Evolutionary conservation across 1,140 invertebrate genomes (phyloP), one percentile per base, ranked within the genome.

Genomic region (Drosophila sturtevanti): DNA sequence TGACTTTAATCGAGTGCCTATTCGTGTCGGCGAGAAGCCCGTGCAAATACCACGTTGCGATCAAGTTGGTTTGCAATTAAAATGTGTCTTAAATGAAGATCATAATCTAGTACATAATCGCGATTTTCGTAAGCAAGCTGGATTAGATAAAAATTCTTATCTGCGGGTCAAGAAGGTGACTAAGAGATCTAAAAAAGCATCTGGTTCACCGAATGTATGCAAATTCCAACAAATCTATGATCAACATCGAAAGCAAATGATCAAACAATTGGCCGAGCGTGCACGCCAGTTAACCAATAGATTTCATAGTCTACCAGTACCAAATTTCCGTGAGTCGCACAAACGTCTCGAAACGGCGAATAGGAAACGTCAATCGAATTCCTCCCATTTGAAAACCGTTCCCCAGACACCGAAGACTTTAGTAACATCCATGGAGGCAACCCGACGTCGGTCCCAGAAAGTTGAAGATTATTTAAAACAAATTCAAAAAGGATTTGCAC

Each of bases 251-350:
- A 48, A 37, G 18, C 34, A 62, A 4, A 6, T 64, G 5, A 16
- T 31, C 0, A 35, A 22, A 1, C 34, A 58, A 1, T n/a, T n/a
- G 5, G 9, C 38, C 18, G 4, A 24, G 2, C 44, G 38, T 7
- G 41, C 14, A 1, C 16, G 18, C 14, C 5, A 0, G 12, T 2
- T 48, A 3, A 11, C 6, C 4, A 14, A 16, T 0, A 22, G 68
- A 2, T 74, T 89, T 38, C 84, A 54, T 5, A 72, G 69, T 35
- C n/a, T 18, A 1, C 73, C 84, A 4, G 61, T 89, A 41, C 84
- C 84, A 0, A 48, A 89, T 38, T 89, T 89, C 18, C 3, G 14
- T 0, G 41, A 16, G 1, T 54, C 37, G 12, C 84, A 84, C 27
- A 48, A 63, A 22, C 67, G 44, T 11, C 63, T 68, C 44, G 63